These are phyloP conservation scores for Temnopleurus reevesii DNA, from an alignment of 53 echinoderm and acorn worm species.

Conservation along the genomic window DNA sequence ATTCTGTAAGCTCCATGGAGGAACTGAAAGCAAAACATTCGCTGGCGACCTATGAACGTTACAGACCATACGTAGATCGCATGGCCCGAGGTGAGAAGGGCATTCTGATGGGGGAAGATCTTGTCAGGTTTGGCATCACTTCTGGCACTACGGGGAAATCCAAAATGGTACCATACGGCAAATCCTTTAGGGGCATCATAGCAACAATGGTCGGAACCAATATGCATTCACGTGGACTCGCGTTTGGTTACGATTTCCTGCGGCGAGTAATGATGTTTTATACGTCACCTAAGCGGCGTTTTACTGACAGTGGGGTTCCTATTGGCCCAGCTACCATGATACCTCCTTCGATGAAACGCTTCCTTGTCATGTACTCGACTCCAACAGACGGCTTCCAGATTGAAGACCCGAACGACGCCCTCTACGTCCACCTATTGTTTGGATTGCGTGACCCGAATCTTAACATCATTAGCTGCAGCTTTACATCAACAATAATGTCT, in stretches of 20 bases:
- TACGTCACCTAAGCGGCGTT: slow-evolving; percentile 46
- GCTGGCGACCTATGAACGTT: slow-evolving; percentile 70
- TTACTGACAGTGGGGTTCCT: slow-evolving; percentile 56
- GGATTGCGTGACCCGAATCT: slow-evolving; percentile 70
- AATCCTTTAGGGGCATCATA: not conserved
- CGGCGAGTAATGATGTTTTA: slow-evolving; percentile 55
- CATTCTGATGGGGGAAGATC: slow-evolving; percentile 47
- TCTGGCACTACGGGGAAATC: slow-evolving; percentile 80
- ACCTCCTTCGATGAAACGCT: slow-evolving; percentile 30
- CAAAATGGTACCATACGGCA: slow-evolving; percentile 63
- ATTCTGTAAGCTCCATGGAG: slow-evolving; percentile 58
- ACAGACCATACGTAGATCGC: slow-evolving; percentile 70
- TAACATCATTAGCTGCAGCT: slow-evolving; percentile 13
- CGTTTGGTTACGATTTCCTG: slow-evolving; percentile 26
- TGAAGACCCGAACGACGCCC: slow-evolving; percentile 48
- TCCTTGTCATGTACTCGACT: slow-evolving; percentile 45
- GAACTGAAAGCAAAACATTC: slow-evolving; percentile 69
- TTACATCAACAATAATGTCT: slow-evolving; percentile 55
- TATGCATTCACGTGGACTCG: not conserved
- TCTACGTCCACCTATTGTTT: slow-evolving; percentile 78
- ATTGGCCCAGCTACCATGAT: slow-evolving; percentile 57
- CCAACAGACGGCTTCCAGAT: slow-evolving; percentile 61
- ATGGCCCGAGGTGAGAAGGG: slow-evolving; percentile 63
- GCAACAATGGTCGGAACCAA: not conserved
- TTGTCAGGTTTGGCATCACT: slow-evolving; percentile 55